A percentile compares a stretch with the other conserved stretches of the same genome.
Evolutionary conservation across 2,113 vertebrate genomes (phyloP).

Genomic region (Anguilla rostrata): DNA sequence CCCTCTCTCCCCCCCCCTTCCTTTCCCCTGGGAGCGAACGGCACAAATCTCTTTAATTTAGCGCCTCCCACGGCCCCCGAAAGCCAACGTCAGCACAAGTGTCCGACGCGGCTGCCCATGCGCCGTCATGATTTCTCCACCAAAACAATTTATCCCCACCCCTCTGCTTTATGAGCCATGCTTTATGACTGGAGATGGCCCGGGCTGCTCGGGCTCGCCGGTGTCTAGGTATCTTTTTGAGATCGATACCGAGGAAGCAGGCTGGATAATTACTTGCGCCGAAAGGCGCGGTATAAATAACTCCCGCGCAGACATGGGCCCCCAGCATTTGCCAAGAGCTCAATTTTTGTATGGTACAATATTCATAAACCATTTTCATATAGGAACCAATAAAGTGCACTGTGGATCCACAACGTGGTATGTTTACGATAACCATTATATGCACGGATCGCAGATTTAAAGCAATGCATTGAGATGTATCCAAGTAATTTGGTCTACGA

Average conservation of each 20-base stretch:
- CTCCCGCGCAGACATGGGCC: neutral
- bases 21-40: neutral
- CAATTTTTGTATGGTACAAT: slow-evolving; percentile 6
- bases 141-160: slow-evolving; percentile 60
- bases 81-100: slow-evolving; percentile 70
- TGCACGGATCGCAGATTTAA: slow-evolving; percentile 12
- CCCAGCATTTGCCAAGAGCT: slow-evolving; percentile 3
- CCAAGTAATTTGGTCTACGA: neutral
- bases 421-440: slow-evolving; percentile 22
- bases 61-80: slow-evolving; percentile 16
- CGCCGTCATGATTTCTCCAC: slow-evolving; percentile 59
- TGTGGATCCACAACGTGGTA: slow-evolving; percentile 1
- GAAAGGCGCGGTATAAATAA: slow-evolving; percentile 49
- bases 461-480: slow-evolving; percentile 16
- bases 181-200: slow-evolving; percentile 56
- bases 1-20: no score
- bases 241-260: slow-evolving; percentile 57
- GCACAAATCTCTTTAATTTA: slow-evolving; percentile 23
- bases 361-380: slow-evolving; percentile 11
- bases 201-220: slow-evolving; percentile 48
- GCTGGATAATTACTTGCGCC: slow-evolving; percentile 53
- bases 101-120: slow-evolving; percentile 59
- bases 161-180: slow-evolving; percentile 64
- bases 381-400: neutral
- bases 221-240: slow-evolving; percentile 60